phyloP scores from a whole-genome alignment of 1,140 invertebrate genomes.

The Harlomillsia oculata region DNA sequence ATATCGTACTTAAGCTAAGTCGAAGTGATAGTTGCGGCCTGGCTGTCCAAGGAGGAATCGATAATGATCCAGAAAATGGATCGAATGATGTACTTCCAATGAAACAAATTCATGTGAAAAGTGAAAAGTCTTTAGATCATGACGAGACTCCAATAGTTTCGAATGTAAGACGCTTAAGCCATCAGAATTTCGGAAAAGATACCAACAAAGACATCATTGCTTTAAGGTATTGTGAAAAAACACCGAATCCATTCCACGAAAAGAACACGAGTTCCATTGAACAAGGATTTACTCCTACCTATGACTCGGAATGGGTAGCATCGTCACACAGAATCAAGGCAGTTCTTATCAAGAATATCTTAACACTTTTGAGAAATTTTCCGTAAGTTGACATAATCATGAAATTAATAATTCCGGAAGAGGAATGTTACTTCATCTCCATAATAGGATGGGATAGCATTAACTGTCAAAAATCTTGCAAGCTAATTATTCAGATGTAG shows the following conservation, averaged over 20 bases:
- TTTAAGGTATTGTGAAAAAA: background rate
- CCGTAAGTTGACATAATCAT: no score
- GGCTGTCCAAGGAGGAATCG: background rate
- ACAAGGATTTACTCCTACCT: background rate
- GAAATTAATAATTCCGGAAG: no score
- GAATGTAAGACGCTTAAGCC: no score
- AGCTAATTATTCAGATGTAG: conserved; percentile 86
- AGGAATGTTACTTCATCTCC: conserved; percentile 18
- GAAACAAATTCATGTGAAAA: background rate
- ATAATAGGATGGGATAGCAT: conserved; percentile 44
- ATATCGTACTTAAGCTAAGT: conserved; percentile 86
- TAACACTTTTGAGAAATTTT: conserved; percentile 2
- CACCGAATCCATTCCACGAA: background rate
- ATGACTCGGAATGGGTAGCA: background rate
- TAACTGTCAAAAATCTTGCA: conserved; percentile 85
- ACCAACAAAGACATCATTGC: background rate
- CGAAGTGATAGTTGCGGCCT: conserved; percentile 43
- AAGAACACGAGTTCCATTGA: no score
- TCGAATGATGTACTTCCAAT: background rate
- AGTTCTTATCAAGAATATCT: background rate
- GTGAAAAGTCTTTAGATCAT: conserved; percentile 26
- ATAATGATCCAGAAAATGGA: conserved; percentile 14
- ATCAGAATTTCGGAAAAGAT: no score
- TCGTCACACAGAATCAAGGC: background rate
- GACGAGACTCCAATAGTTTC: no score